Conservation (phyloP, 2,888 invertebrate species). For the Plagiodera versicolora region DNA sequence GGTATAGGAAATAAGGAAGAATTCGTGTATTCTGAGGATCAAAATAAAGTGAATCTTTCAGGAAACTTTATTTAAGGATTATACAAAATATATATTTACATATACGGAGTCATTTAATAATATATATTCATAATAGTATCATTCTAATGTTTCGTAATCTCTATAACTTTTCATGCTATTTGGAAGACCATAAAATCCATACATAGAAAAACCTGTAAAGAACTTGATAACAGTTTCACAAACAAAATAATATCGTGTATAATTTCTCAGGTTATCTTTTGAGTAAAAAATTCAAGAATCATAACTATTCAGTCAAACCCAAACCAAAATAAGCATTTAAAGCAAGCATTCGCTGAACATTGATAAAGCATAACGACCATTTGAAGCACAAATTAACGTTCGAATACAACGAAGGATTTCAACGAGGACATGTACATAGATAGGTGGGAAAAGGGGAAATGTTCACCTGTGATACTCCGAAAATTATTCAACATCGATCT, state of each 20-base stretch:
- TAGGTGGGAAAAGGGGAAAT: not conserved
- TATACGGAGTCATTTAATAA: not conserved
- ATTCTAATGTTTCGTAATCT: conserved; percentile 52
- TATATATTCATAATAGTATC: conserved; percentile 21
- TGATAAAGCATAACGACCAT: not conserved
- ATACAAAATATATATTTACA: conserved; percentile 16
- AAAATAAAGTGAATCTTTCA: not conserved
- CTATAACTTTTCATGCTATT: conserved; percentile 50
- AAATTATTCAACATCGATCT: not conserved
- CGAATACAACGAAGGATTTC: not conserved
- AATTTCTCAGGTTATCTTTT: conserved; percentile 12
- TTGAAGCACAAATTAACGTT: not conserved
- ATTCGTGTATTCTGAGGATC: no score
- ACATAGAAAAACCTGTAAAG: conserved; percentile 67
- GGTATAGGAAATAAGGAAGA: no score
- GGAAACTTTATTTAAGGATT: conserved; percentile 3
- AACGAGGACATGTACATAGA: not conserved
- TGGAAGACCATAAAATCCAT: conserved; percentile 71
- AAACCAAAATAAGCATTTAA: not conserved
- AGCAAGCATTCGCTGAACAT: not conserved
- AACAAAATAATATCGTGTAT: conserved; percentile 24
- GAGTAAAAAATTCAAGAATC: not conserved
- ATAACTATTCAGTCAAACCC: no score
- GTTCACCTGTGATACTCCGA: not conserved
- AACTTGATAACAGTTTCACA: conserved; percentile 34